Evolutionary conservation across 1,140 invertebrate species (phyloP), one percentile per base, ranked within the genome.

Genomic region (Orius insidiosus): DNA sequence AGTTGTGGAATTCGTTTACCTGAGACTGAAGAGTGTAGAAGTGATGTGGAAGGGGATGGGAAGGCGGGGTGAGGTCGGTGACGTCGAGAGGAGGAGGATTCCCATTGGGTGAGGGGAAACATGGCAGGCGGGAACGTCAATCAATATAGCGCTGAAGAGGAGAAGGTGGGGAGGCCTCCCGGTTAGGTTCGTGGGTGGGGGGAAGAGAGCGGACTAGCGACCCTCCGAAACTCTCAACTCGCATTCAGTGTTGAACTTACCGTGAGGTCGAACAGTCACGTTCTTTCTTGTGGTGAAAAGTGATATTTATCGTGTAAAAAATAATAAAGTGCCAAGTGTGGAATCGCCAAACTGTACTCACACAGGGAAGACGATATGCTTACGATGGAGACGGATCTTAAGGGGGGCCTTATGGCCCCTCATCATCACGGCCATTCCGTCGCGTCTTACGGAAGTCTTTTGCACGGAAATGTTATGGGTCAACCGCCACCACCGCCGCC

Each of bases 331-430:
- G 34, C 15, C n/a, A 24, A 24, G 24, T 24, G 24, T 24, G 24
- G 24, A 38, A 11, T 19, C 19, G 47, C 62, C 74, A 76, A 76
- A 59, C 74, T 76, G 75, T 78, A 74, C 72, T 69, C 70, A 56
- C 72, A 69, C 60, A 65, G 71, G 65, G 71, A 75, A 63, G 74
- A 76, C 61, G 78, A 77, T 55, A 85, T 85, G 81, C 68, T 85
- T 63, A 85, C 81, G 66, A 84, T 85, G 81, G 83, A 86, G 71
- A 70, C 79, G 63, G 83, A 86, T 64, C 69, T 85, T 62, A 86
- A 86, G 63, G 80, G 80, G 66, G 79, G 79, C 66, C 80, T 84
- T 61, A 52, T 52, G 50, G 47, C 50, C 42, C 76, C 63, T 13
- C 67, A 68, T 50, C 54, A 55, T 18, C 45, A 45, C 52, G 49